Evolutionary conservation across 2,113 vertebrate genomes (phyloP).

Genomic region (Ailurus styani): DNA sequence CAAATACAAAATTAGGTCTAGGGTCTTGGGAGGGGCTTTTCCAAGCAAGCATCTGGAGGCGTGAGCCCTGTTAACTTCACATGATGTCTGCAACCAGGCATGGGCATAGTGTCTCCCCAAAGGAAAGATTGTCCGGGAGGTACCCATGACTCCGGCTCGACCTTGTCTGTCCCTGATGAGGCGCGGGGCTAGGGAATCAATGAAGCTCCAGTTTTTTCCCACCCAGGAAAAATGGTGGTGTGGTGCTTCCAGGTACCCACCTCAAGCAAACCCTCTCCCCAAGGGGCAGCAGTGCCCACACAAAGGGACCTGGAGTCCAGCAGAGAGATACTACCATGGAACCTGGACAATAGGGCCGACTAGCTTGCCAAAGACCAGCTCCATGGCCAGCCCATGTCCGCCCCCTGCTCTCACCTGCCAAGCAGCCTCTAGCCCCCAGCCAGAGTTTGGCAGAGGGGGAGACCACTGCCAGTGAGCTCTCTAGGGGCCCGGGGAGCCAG

Average conservation of each 20-base stretch:
- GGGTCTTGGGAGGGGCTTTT: background rate
- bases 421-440: background rate
- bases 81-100: background rate
- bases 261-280: background rate
- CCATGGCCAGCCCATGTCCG: fast-evolving
- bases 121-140: background rate
- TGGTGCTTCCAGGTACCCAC: background rate
- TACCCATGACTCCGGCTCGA: background rate
- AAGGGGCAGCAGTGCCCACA: background rate
- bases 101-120: background rate
- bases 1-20: background rate
- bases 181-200: background rate
- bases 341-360: background rate
- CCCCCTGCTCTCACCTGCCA: background rate
- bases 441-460: background rate
- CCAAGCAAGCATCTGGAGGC: fast-evolving
- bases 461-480: too few species aligned
- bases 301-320: background rate
- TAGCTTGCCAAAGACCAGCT: background rate
- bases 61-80: background rate
- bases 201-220: background rate
- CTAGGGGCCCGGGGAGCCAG: background rate
- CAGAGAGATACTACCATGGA: too few species aligned
- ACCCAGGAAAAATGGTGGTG: background rate
- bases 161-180: background rate